Base-by-base conservation (phyloP, 2,113 vertebrate species). In the Microcebus lehilahytsara region DNA sequence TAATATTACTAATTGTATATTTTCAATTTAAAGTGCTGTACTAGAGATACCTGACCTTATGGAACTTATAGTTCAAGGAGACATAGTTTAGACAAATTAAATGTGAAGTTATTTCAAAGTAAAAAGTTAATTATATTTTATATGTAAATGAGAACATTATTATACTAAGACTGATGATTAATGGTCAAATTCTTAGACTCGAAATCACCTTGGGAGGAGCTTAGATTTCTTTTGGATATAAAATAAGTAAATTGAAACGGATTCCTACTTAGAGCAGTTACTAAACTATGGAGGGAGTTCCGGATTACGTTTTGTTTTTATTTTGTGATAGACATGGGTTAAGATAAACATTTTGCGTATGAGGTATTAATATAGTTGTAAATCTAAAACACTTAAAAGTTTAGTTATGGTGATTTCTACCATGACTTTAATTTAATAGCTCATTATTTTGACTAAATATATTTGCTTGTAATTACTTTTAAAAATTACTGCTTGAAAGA, bases 401-500 rank as follows among this genome's bases (percentile, higher is more conserved):
- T 95, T 79, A 80, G n/a, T 79, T 5, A 42, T 77, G 67, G 34
- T 89, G 58, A 85, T 79, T 95, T 91, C 74, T 89, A 51, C 51
- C 19, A 32, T 84, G 34, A n/a, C 32, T 93, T 95, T 88, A 16
- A 16, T 87, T 6, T 93, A 75, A 71, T 79, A 53, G 37, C 12
- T 66, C 22, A 51, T 86, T 86, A 22, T 93, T 85, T 85, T 94
- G 62, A 62, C 37, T 88, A 79, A 85, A 89, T 19, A 37, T 53
- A 51, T 74, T 81, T 30, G 37, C 32, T 3, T 85, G 17, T 85
- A 78, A 77, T 85, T 90, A 56, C 7, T 89, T 97, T 85, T 34
- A 67, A 89, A 97, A 89, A 85, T 69, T 81, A 42, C 46, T 89
- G 40, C 85, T 96, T 97, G 67, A 71, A 96, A 80, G 27, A 80